These are phyloP conservation scores for Entomyzon cyanotis DNA, from an alignment of 2,113 vertebrate genomes.

Conservation along the genomic window DNA sequence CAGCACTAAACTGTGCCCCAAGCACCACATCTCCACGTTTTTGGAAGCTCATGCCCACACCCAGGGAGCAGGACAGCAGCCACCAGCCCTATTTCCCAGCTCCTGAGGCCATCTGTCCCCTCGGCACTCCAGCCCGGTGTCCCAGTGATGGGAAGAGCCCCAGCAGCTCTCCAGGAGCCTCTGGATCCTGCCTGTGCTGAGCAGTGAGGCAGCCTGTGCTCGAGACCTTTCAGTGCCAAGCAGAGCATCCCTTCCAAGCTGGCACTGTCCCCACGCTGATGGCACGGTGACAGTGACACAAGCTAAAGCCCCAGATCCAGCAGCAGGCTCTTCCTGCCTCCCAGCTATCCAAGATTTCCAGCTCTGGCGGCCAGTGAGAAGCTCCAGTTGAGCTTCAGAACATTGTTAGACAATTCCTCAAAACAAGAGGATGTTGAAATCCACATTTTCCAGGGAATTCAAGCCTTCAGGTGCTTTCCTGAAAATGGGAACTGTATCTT, in stretches of 20 bases:
- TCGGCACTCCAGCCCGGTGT: neutral
- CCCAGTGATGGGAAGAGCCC: neutral
- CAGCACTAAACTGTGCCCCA: neutral
- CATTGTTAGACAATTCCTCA: neutral
- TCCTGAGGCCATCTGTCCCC: neutral
- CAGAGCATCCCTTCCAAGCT: neutral
- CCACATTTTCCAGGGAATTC: neutral
- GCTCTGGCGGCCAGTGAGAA: neutral
- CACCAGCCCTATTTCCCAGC: neutral
- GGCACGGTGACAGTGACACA: neutral
- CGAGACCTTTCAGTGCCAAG: neutral
- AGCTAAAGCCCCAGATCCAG: neutral
- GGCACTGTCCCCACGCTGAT: neutral
- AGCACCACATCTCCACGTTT: fast-evolving
- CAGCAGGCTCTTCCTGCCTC: neutral
- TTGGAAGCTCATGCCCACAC: neutral
- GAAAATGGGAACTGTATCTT: neutral
- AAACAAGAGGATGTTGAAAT: neutral
- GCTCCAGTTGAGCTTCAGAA: neutral
- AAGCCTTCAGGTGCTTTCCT: neutral
- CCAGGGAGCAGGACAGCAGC: neutral
- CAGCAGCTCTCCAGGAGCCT: neutral
- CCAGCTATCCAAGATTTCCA: neutral
- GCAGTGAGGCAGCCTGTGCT: neutral
- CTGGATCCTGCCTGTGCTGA: neutral